phyloP scores from a whole-genome alignment of 2,797 vertebrate genomes.

The Oreochromis mossambicus region DNA sequence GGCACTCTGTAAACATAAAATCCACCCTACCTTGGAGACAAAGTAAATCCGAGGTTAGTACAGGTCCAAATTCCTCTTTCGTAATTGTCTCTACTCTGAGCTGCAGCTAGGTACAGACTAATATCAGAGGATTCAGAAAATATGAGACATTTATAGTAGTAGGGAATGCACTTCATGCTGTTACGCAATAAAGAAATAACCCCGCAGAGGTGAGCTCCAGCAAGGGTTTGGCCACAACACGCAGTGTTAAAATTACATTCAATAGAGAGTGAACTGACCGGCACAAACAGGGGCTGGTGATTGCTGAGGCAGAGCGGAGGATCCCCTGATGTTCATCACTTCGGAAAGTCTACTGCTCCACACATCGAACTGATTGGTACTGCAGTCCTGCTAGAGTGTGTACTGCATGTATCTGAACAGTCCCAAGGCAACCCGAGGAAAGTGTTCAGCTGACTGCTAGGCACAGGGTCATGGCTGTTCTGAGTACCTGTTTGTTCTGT shows the following conservation, averaged over 20 bases:
- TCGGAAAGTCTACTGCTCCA: not conserved
- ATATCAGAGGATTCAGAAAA: constrained; percentile 21
- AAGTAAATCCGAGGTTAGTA: constrained; percentile 20
- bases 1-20: constrained; percentile 44
- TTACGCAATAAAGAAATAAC: constrained; percentile 16
- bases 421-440: constrained; percentile 47
- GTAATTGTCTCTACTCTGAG: constrained; percentile 5
- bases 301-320: constrained; percentile 27
- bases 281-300: constrained; percentile 25
- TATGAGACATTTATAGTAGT: constrained; percentile 13
- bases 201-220: not conserved
- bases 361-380: not conserved
- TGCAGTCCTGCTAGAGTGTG: constrained; percentile 29
- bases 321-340: constrained; percentile 2
- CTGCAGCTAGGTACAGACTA: not conserved
- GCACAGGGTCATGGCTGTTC: constrained; percentile 50
- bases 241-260: constrained; percentile 63
- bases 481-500: constrained; percentile 35
- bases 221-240: constrained; percentile 5
- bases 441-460: constrained; percentile 43
- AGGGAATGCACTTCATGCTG: constrained; percentile 36
- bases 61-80: constrained; percentile 15
- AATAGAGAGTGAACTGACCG: constrained; percentile 35
- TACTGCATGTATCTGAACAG: constrained; percentile 36
- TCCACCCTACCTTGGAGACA: constrained; percentile 7